These are phyloP conservation scores for Malurus melanocephalus DNA, from an alignment of 2,113 vertebrate species.

Conservation along the genomic window DNA sequence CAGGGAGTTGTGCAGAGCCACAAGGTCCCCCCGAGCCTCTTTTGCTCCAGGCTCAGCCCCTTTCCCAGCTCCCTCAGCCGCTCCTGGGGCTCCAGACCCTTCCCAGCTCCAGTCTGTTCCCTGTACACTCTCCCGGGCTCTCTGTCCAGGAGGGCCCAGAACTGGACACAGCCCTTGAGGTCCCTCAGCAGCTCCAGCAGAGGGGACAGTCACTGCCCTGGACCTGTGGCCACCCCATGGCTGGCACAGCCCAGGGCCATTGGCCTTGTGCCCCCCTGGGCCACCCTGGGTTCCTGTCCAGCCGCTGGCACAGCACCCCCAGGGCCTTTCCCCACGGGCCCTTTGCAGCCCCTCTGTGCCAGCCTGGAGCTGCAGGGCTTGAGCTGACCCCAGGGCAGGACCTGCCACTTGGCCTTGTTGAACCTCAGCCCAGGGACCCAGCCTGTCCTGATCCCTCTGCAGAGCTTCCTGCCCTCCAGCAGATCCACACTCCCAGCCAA, in stretches of 20 bases:
- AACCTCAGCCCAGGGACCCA: neutral
- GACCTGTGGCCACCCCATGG: neutral
- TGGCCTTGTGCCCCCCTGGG: neutral
- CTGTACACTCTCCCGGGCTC: neutral
- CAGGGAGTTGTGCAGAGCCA: neutral
- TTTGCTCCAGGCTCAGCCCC: neutral
- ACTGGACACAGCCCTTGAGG: neutral
- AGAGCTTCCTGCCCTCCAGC: neutral
- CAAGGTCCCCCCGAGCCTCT: neutral
- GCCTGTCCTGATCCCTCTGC: neutral
- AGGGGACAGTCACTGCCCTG: neutral
- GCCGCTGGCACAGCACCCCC: neutral
- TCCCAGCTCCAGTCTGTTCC: neutral
- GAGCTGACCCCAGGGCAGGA: neutral
- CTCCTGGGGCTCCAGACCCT: neutral
- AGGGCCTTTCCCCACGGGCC: neutral
- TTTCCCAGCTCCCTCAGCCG: neutral
- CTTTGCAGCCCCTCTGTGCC: neutral
- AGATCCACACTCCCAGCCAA: neutral
- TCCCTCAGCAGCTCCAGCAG: neutral
- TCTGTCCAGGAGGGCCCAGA: neutral
- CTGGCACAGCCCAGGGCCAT: neutral
- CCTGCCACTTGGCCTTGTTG: neutral
- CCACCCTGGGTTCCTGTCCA: neutral
- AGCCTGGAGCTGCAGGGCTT: neutral